Base-by-base conservation (phyloP, 2,888 invertebrate species). In the Nemotelus pantherinus region DNA sequence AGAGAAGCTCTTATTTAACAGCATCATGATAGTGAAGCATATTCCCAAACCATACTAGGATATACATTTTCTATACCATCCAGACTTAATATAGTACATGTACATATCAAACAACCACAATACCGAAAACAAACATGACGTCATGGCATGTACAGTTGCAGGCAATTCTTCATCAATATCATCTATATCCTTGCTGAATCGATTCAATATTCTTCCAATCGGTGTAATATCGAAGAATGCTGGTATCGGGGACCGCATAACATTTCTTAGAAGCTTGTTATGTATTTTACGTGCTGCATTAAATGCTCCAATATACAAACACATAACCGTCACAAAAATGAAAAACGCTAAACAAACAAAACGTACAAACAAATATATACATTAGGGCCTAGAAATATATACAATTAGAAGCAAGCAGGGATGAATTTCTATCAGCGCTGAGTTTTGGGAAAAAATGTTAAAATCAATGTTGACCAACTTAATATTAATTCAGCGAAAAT, bases 151-250 rank as follows among this genome's bases (percentile, higher is more conserved):
- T 82, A 89, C 81, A 80, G 89, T 89, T 80, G 84, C 84, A 79
- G 91, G 91, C 80, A 93, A 87, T 81, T 89, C 88, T 83, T 89
- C 89, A 87, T 93, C 93, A 82, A 92, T 85, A 81, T 89, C 89
- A 83, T 91, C 90, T 83, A 92, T 87, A 86, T 93, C 93, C 87
- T 90, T 91, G 82, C 91, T 90, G 85, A 93, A 92, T 82, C 92
- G 89, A 87, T 91, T 91, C 75, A 93, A 87, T 81, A 93, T 89
- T 83, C 93, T 89, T 83, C 93, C 93, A 80, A 89, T 83, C 5
- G 93, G 93, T 81, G 92, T 91, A 81, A 90, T 88, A 85, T 93
- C 93, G 87, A 93, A 93, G 88, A 93, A 93, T 81, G 89, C 89
- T 88, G 91, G 90, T 79, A 85, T 80, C 70, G 92, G 92, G 82